Percentiles rank a stretch among this genome's conserved stretches.
Evolutionary conservation across 1,140 invertebrate species (phyloP).

Genomic region (Aphidius ervi): DNA sequence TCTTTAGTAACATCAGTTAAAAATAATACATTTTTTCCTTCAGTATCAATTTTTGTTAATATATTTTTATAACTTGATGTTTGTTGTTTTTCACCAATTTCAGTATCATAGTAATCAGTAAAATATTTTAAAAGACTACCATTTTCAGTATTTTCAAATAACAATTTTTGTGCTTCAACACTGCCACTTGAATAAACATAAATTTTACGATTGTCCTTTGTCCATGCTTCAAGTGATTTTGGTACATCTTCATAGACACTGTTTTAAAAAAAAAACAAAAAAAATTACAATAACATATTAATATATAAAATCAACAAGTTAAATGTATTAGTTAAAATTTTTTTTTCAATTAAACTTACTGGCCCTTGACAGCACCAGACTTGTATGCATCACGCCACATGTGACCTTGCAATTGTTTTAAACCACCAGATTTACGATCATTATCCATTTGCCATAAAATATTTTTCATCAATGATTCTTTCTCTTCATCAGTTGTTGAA

Average conservation of each 20-base stretch:
- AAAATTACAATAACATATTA: not conserved
- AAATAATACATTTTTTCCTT: conserved; percentile 71
- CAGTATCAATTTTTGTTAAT: conserved; percentile 59
- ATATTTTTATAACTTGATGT: conserved; percentile 72
- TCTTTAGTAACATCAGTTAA: conserved; percentile 82
- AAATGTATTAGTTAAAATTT: conserved; percentile 11
- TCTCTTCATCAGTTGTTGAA: conserved; percentile 55
- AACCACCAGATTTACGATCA: conserved; percentile 72
- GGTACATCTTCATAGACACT: conserved; percentile 86
- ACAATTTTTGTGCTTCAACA: conserved; percentile 82
- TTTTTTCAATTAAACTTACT: conserved; percentile 65
- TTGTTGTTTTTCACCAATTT: conserved; percentile 74
- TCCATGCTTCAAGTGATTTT: conserved; percentile 68
- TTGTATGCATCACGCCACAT: conserved; percentile 85
- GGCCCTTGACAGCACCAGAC: conserved; percentile 71
- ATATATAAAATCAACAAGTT: not conserved
- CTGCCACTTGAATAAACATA: conserved; percentile 92
- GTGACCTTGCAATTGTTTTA: conserved; percentile 85
- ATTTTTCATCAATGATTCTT: conserved; percentile 61
- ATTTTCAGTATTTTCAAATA: conserved; percentile 72
- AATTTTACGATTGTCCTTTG: conserved; percentile 61
- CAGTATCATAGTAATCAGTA: conserved; percentile 82
- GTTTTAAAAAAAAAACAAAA: not conserved
- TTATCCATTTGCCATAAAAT: conserved; percentile 76
- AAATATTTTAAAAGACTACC: conserved; percentile 76